Evolutionary conservation across 2,888 invertebrate species (phyloP), one percentile per base, ranked within the genome.

Genomic region (Germaria angustata): DNA sequence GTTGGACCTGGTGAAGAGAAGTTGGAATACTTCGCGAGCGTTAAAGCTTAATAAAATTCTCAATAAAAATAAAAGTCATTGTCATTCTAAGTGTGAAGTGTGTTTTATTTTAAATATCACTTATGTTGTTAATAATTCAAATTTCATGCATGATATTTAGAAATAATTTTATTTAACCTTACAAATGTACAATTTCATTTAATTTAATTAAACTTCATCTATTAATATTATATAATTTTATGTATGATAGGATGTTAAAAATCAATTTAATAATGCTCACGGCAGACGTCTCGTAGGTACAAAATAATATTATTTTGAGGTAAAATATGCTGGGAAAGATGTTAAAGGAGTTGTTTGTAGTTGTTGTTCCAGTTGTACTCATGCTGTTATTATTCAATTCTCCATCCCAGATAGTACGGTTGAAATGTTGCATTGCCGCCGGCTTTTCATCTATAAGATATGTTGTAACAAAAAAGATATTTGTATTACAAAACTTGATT

Each of bases 401-500:
- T 39, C 87, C 86, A 77, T 90, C 91, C 44, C 89, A 85, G 71
- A 89, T 86, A 84, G 90, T 91, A 7, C 90, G 88, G 80, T 91
- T 91, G 73, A 90, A 90, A 86, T 91, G 91, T 84, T 91, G 91
- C 90, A 91, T 91, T 24, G 91, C 91, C 20, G 91, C 91, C 32
- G 91, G 90, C 73, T 88, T 90, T 85, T 91, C 91, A 82, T 91
- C 91, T 91, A 59, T 59, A 68, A 66, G 17, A 28, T 28, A n/a
- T n/a, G n/a, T n/a, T n/a, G n/a, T n/a, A n/a, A n/a, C n/a, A n/a
- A n/a, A n/a, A n/a, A n/a, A n/a, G n/a, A n/a, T n/a, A n/a, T n/a
- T n/a, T n/a, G n/a, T n/a, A n/a, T n/a, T n/a, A n/a, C n/a, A n/a
- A n/a, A n/a, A n/a, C n/a, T n/a, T n/a, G n/a, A n/a, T n/a, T n/a